Evolutionary conservation across 2,113 vertebrate species (phyloP).

Genomic region (Cyprichromis sp.): DNA sequence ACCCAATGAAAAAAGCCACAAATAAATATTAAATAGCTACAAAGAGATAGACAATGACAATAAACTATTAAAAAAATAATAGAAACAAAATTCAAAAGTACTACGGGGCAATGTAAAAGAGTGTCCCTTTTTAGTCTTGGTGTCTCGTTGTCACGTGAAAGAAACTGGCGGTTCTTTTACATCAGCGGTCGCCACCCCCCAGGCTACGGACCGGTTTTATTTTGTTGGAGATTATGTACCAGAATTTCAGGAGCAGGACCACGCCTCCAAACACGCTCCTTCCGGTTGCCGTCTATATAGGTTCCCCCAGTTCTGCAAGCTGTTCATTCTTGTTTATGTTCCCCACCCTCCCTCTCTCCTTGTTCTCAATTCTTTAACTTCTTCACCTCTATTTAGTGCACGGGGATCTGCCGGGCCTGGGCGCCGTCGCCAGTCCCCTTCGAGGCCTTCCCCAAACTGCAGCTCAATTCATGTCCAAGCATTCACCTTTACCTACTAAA

Average conservation of each 20-base stretch:
- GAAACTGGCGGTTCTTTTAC: not conserved
- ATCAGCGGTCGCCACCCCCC: accelerated
- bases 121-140: not conserved
- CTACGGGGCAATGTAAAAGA: not conserved
- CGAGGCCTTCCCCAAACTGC: not conserved
- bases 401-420: accelerated
- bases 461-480: not conserved
- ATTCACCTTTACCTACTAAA: not conserved
- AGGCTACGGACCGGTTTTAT: not conserved
- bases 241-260: not conserved
- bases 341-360: accelerated
- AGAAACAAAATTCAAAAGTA: not conserved
- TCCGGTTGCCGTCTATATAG: not conserved
- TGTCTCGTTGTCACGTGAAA: not conserved
- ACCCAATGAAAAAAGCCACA: not conserved
- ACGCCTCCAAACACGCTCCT: accelerated
- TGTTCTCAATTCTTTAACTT: not conserved
- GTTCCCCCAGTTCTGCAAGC: not conserved
- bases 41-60: not conserved
- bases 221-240: not conserved
- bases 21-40: not conserved
- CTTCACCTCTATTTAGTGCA: not conserved
- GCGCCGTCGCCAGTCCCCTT: not conserved
- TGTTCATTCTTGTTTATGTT: accelerated
- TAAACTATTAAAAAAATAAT: not conserved